Evolutionary conservation across 2,797 vertebrate species (phyloP).

Genomic region (Semaprochilodus insignis): DNA sequence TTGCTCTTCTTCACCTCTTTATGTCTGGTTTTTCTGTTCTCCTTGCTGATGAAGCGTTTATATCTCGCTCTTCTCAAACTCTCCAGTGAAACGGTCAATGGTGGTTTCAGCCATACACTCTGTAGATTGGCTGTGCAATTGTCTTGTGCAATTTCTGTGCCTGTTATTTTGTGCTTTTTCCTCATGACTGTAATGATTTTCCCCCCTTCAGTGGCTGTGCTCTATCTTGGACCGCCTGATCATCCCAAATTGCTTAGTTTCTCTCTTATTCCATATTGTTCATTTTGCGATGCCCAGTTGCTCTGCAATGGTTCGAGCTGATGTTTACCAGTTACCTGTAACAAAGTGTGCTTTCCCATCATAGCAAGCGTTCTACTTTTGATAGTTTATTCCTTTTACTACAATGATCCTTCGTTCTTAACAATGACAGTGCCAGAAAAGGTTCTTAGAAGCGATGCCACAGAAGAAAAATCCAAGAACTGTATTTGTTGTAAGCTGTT

Average conservation of each 20-base stretch:
- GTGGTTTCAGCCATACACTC: not conserved
- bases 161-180: not conserved
- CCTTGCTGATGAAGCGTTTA: not conserved
- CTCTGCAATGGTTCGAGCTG: not conserved
- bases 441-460: not conserved
- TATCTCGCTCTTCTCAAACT: not conserved
- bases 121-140: not conserved
- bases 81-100: not conserved
- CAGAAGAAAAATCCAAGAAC: too few relatives aligned
- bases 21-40: not conserved
- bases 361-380: not conserved
- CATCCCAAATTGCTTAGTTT: not conserved
- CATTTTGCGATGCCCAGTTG: not conserved
- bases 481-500: too few relatives aligned
- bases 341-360: not conserved
- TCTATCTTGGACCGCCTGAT: not conserved
- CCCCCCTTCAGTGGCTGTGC: not conserved
- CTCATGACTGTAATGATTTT: not conserved
- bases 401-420: not conserved
- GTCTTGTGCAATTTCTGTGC: not conserved
- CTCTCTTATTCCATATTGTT: not conserved
- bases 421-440: not conserved
- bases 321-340: not conserved
- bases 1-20: not conserved
- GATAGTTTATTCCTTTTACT: not conserved